These are phyloP conservation scores for Butorides virescens DNA, from an alignment of 2,113 vertebrate genomes.

Conservation along the genomic window DNA sequence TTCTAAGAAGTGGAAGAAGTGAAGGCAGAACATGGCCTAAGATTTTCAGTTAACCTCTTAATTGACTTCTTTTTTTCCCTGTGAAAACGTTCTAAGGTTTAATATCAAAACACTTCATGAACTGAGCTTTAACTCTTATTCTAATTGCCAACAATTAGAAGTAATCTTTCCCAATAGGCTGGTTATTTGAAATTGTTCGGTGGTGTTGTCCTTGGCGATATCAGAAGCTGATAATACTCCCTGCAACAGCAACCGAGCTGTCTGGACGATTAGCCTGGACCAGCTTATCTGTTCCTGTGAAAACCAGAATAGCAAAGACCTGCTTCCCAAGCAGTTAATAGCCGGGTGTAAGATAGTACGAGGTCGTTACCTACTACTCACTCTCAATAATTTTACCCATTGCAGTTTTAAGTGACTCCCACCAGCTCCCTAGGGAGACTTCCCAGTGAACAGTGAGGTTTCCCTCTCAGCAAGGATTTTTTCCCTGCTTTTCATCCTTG, in stretches of 20 bases:
- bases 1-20: neutral
- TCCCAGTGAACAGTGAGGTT: neutral
- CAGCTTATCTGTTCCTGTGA: neutral
- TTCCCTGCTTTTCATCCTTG: neutral
- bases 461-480: neutral
- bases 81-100: neutral
- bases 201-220: neutral
- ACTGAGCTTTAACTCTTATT: neutral
- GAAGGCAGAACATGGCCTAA: neutral
- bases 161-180: neutral
- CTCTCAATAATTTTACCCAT: neutral
- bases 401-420: neutral
- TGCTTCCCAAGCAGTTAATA: neutral
- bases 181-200: neutral
- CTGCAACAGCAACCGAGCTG: neutral
- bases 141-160: constrained; percentile 36
- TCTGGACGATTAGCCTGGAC: neutral
- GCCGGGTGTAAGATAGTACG: neutral
- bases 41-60: constrained; percentile 11
- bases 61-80: neutral
- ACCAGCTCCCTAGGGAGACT: neutral
- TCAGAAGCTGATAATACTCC: neutral
- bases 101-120: neutral
- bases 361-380: neutral
- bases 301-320: neutral